Conservation (phyloP, 2,888 invertebrate species). For the Anorthoa munda region DNA sequence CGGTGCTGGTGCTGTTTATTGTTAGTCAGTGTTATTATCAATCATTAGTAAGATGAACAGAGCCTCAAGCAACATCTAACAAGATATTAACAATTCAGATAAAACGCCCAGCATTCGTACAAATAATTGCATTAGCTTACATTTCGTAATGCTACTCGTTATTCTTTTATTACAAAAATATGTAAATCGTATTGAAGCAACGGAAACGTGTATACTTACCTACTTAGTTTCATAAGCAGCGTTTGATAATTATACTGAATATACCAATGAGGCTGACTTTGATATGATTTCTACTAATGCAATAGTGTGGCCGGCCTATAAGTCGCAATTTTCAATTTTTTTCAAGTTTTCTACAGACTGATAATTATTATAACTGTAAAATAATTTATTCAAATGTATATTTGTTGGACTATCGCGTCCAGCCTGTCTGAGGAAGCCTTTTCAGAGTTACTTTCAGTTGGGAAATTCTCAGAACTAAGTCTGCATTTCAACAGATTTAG, state of each 20-base stretch:
- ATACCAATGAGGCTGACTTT: constrained; percentile 25
- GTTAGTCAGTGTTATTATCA: neutral
- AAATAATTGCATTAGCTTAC: constrained; percentile 35
- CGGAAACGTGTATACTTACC: constrained; percentile 20
- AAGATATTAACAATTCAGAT: constrained; percentile 11
- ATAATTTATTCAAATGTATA: too few relatives aligned
- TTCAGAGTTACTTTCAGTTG: too few relatives aligned
- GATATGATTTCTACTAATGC: constrained; percentile 32
- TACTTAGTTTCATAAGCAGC: constrained; percentile 7
- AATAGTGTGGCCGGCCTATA: neutral
- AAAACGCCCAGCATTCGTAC: constrained; percentile 10
- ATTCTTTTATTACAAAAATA: constrained; percentile 51
- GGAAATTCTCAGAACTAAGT: too few relatives aligned
- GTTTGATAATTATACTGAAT: constrained; percentile 37
- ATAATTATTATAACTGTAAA: too few relatives aligned
- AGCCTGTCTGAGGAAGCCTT: too few relatives aligned
- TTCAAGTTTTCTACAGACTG: neutral
- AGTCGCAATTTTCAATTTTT: too few relatives aligned
- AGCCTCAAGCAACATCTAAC: constrained; percentile 5
- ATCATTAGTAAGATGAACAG: constrained; percentile 14
- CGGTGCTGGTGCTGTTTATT: neutral
- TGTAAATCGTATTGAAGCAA: constrained; percentile 39
- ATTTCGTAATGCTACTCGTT: constrained; percentile 40
- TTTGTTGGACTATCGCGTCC: too few relatives aligned
- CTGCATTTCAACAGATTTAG: too few relatives aligned